A percentile compares a stretch with the other conserved stretches of the same genome.
These are phyloP conservation scores for Rhynchonema sp. DNA, from an alignment of 2,888 invertebrate genomes.

Conservation along the genomic window DNA sequence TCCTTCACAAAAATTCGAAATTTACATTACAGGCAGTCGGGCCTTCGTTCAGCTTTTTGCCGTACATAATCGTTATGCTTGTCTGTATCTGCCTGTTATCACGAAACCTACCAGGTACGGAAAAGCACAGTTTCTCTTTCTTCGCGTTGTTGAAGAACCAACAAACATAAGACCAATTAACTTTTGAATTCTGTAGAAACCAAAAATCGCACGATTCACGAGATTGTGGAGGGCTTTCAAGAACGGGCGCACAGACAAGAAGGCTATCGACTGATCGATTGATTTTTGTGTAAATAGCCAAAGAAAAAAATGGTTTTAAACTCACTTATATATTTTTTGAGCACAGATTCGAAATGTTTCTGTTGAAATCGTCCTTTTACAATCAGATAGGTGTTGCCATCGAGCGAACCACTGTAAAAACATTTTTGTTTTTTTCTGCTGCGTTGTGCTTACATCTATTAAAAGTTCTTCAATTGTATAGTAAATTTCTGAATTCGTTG, in stretches of 20 bases:
- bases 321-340: constrained; percentile 52
- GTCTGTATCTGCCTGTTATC: not conserved
- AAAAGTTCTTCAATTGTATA: no score
- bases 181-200: not conserved
- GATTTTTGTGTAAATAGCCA: not conserved
- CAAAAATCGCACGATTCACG: not conserved
- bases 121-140: not conserved
- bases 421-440: no score
- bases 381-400: constrained; percentile 92
- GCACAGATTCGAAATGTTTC: constrained; percentile 97
- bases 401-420: constrained; percentile 80
- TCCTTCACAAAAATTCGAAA: not conserved
- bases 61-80: not conserved
- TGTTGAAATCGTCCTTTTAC: constrained; percentile 98
- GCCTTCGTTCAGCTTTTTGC: not conserved
- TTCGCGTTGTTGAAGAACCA: no score
- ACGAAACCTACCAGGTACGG: not conserved
- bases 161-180: not conserved
- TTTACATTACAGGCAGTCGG: not conserved
- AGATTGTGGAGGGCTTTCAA: not conserved
- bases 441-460: no score
- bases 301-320: not conserved
- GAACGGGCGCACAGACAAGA: not conserved
- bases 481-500: no score
- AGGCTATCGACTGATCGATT: not conserved